Conservation (phyloP, 2,888 invertebrate genomes). For the Carpatolechia fugitivella region DNA sequence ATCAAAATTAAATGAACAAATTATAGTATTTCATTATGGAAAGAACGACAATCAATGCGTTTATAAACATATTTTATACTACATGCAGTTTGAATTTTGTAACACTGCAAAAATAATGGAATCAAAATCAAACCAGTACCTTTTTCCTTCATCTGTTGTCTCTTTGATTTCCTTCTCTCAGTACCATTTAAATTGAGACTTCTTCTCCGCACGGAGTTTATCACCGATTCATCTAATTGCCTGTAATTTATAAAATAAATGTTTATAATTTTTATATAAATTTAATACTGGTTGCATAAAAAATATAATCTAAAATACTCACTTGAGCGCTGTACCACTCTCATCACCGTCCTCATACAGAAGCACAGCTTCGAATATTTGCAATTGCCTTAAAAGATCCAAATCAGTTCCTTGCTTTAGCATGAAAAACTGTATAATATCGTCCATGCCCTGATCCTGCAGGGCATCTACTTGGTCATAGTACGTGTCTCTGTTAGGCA, state of each 20-base stretch:
- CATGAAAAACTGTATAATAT: conserved; percentile 92
- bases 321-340: conserved; percentile 80
- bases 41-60: not conserved
- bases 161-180: conserved; percentile 87
- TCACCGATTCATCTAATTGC: conserved; percentile 82
- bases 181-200: conserved; percentile 69
- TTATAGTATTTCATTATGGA: no score
- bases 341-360: conserved; percentile 90
- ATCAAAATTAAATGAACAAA: no score
- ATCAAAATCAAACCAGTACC: conserved; percentile 67
- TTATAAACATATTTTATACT: not conserved
- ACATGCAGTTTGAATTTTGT: not conserved
- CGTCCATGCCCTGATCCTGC: conserved; percentile 96
- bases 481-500: conserved; percentile 97
- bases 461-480: conserved; percentile 98
- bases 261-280: not conserved
- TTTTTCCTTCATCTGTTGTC: conserved; percentile 82
- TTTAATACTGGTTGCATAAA: no score
- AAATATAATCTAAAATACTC: conserved; percentile 43
- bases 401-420: conserved; percentile 95
- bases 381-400: conserved; percentile 95
- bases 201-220: conserved; percentile 84
- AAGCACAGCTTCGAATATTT: conserved; percentile 96
- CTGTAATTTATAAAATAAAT: conserved; percentile 48
- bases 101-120: not conserved